Evolutionary conservation across 2,113 vertebrate species (phyloP), one percentile per base, ranked within the genome.

Genomic region (Notothenia coriiceps): DNA sequence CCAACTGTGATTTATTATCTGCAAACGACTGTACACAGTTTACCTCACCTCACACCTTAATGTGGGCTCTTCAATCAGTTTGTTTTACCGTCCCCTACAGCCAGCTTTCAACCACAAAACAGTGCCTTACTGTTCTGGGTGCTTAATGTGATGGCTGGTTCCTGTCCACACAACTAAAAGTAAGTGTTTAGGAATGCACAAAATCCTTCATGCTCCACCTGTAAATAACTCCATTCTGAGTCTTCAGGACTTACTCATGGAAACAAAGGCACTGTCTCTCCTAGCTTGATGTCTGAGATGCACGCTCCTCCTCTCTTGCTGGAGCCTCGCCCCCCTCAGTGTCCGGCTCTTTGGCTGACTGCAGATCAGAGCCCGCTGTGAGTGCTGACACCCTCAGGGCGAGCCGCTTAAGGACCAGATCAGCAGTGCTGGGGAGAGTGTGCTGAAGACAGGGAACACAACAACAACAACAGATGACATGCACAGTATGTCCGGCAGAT

Each of bases 381-480:
- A 92, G 68, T 15, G 79, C 85, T 0, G 85, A 88, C 66, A 81
- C 83, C 82, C 85, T 93, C 73, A 82, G 86, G 61, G 89, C 46
- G 52, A 96, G 86, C 40, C 93, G 84, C 25, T 94, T 82, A 5
- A 95, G 70, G 50, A 96, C 93, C 73, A 96, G 44, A 60, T 92
- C 92, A 49, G 94, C 91, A 2, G 93, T 94, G 84, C 87, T 79
- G 79, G 77, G 86, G 1, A 95, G 91, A 79, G 93, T 92, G 22
- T 96, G 94, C 95, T 96, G 90, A 72, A 70, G 40, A 78, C 12
- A 47, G 56, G 33, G 2, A n/a, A 47, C 14, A n/a, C 20, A 78
- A 43, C 1, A 12, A 29, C 17, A 67, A 29, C 17, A 67, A 49
- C 9, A 50, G n/a, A 56, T 54, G 8, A 74, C n/a, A 78, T 18